phyloP scores from a whole-genome alignment of 1,140 invertebrate species.

The Dryas iulia region DNA sequence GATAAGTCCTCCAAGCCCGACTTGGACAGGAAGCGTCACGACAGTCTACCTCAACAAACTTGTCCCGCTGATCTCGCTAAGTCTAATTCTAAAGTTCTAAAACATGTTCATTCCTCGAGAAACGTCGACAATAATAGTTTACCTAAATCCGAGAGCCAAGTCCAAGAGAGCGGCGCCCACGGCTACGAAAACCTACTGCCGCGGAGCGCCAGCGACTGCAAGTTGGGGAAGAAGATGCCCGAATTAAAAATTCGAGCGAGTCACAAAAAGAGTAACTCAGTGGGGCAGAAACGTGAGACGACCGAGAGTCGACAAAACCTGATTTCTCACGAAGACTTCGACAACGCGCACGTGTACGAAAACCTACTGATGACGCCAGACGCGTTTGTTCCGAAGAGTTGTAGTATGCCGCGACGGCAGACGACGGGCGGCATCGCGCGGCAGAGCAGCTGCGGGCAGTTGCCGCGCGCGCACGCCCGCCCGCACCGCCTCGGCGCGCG shows the following conservation, averaged over 20 bases:
- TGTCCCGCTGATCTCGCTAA: slow-evolving; percentile 46
- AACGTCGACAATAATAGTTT: slow-evolving; percentile 42
- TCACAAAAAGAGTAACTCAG: slow-evolving; percentile 76
- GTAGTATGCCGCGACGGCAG: slow-evolving; percentile 72
- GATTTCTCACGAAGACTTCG: slow-evolving; percentile 66
- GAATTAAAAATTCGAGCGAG: slow-evolving; percentile 53
- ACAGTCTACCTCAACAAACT: slow-evolving; percentile 43
- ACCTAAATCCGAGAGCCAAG: slow-evolving; percentile 37
- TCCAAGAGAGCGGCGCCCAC: slow-evolving; percentile 45
- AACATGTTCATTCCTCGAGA: slow-evolving; percentile 53
- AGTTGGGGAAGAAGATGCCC: slow-evolving; percentile 59
- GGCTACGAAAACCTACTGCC: slow-evolving; percentile 67
- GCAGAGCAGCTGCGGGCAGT: slow-evolving; percentile 62
- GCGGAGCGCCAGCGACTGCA: slow-evolving; percentile 70
- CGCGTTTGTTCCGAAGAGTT: slow-evolving; percentile 58
- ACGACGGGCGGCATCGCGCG: slow-evolving; percentile 49
- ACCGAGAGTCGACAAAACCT: slow-evolving; percentile 77
- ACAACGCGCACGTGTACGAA: slow-evolving; percentile 73
- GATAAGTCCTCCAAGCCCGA: slow-evolving; percentile 77
- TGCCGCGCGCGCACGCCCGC: slow-evolving; percentile 59
- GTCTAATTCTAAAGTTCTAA: slow-evolving; percentile 49
- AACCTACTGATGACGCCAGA: slow-evolving; percentile 64
- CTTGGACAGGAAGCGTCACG: slow-evolving; percentile 67
- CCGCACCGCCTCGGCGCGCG: slow-evolving; percentile 56
- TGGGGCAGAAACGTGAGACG: slow-evolving; percentile 67